Evolutionary conservation across 1,140 invertebrate species (phyloP), one percentile per base, ranked within the genome.

Genomic region (Campoletis sonorensis): DNA sequence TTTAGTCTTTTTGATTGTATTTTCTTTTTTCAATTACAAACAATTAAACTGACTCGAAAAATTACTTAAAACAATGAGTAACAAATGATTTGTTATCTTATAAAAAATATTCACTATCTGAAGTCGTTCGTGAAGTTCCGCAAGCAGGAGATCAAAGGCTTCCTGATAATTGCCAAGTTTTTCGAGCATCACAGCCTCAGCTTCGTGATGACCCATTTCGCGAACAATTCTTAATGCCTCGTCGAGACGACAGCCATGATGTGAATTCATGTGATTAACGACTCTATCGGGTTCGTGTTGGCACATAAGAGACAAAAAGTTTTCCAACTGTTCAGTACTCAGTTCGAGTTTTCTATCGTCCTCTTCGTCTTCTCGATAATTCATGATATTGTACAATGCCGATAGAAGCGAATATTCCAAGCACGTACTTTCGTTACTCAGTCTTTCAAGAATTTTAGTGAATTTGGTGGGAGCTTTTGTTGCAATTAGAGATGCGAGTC

Each of bases 251-350:
- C 90, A 91, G n/a, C 90, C 90, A 77, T 91, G 88, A 45, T 86
- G 58, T 27, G 89, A 89, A 81, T 88, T 86, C 23, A 92, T 84
- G 81, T 92, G 90, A 79, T 76, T 76, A 71, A 90, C 86, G 26
- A 92, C 91, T 61, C 18, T 89, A 33, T 90, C 87, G 1, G 94
- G 92, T 71, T 95, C 92, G 87, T 94, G 90, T 82, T 93, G 90
- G 85, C 96, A 96, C 92, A 96, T 94, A 4, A 97, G 90, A 72
- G 94, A 93, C 68, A 97, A 92, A 86, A 95, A 94, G 80, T 90
- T 91, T 86, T 96, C 95, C 21, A 94, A 89, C 27, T 94, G 89
- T 54, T 89, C 85, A 1, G 92, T 86, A 16, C 93, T 92, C 37
- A 96, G 85, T 75, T 93, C 90, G 0, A 92, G 81, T 81, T 93